These are phyloP conservation scores for Copsychus sechellarum DNA, from an alignment of 2,113 vertebrate species.

Conservation along the genomic window DNA sequence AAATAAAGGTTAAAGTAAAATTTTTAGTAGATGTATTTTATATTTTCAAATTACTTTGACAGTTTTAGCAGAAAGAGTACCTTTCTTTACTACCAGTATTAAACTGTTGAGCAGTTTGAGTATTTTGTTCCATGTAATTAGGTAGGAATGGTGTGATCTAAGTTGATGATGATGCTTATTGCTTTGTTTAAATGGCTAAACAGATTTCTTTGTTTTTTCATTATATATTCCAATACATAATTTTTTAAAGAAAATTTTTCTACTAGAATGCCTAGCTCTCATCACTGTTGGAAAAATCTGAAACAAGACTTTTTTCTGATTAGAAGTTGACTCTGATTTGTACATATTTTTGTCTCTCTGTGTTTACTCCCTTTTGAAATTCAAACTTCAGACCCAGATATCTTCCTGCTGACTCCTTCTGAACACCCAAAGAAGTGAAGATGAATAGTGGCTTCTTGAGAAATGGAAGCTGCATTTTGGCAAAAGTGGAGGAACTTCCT, in stretches of 20 bases:
- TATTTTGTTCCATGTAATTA: neutral
- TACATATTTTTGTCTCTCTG: neutral
- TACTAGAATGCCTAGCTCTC: neutral
- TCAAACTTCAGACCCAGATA: neutral
- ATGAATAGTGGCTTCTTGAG: neutral
- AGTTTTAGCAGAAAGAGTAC: neutral
- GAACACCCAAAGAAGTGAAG: neutral
- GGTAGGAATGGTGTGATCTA: neutral
- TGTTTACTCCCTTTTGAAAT: neutral
- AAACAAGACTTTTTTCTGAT: neutral
- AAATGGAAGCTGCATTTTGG: neutral
- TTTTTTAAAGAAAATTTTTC: neutral
- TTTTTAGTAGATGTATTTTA: neutral
- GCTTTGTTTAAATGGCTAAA: neutral
- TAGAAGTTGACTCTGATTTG: neutral
- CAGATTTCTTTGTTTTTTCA: neutral
- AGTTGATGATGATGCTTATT: neutral
- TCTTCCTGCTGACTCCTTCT: neutral
- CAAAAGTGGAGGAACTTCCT: neutral
- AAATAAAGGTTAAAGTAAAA: neutral
- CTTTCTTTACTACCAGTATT: neutral
- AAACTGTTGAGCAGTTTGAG: neutral
- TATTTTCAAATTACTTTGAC: neutral
- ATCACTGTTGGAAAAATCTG: neutral
- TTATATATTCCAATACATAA: neutral